Evolutionary conservation across 2,888 invertebrate species (phyloP).

Genomic region (Tenthredo distinguenda): DNA sequence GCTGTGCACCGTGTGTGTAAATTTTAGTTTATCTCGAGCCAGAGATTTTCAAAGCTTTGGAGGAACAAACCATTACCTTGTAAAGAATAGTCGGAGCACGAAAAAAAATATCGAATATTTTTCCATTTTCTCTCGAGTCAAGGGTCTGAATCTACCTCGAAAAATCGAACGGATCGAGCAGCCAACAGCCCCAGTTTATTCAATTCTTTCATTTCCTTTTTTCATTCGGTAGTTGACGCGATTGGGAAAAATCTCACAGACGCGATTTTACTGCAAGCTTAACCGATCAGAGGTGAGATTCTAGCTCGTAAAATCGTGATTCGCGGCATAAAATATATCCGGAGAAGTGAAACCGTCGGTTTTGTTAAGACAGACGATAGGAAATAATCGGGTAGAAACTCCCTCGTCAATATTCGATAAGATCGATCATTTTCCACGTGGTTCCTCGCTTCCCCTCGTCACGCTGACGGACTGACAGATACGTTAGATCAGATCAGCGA

Average conservation of each 20-base stretch:
- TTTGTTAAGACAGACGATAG: not conserved
- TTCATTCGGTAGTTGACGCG: not conserved
- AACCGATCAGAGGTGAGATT: not conserved
- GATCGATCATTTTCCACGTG: constrained; percentile 25
- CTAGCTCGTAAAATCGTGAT: not conserved
- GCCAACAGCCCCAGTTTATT: not conserved
- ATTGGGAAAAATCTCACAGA: not conserved
- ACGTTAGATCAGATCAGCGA: constrained; percentile 10
- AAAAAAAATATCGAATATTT: not conserved
- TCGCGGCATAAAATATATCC: not conserved
- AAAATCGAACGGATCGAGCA: not conserved
- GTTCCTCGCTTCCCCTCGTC: not conserved
- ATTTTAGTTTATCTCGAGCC: not conserved
- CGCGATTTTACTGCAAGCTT: not conserved
- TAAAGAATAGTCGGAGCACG: not conserved
- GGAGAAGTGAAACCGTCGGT: not conserved
- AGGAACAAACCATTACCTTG: not conserved
- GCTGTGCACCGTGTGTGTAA: not conserved
- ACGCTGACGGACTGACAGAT: constrained; percentile 20
- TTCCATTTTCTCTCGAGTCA: not conserved
- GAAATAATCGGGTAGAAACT: not conserved
- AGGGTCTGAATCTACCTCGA: not conserved
- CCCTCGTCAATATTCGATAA: not conserved
- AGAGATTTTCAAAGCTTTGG: not conserved
- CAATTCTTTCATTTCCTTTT: not conserved